phyloP scores from a whole-genome alignment of 2,113 vertebrate genomes.

The Phasianus colchicus region DNA sequence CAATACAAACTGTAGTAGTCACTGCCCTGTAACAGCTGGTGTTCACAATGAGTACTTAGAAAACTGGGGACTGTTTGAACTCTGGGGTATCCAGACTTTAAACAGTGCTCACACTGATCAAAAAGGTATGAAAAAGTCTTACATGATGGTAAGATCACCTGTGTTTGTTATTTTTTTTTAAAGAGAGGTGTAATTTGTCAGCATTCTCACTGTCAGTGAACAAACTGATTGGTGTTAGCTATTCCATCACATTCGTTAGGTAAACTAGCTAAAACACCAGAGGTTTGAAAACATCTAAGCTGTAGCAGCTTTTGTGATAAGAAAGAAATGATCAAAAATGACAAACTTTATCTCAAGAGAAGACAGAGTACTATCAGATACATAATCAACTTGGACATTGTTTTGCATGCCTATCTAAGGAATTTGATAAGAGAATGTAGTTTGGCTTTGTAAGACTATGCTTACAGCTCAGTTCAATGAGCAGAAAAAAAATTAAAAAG shows the following conservation, averaged over 20 bases:
- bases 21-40: neutral
- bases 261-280: neutral
- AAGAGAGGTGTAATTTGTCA: conserved; percentile 18
- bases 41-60: neutral
- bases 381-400: neutral
- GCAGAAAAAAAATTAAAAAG: neutral
- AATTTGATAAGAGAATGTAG: neutral
- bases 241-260: neutral
- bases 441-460: neutral
- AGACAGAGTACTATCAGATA: neutral
- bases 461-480: neutral
- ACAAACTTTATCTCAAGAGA: conserved; percentile 15
- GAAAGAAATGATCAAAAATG: conserved; percentile 18
- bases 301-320: neutral
- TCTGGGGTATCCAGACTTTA: neutral
- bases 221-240: neutral
- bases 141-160: neutral
- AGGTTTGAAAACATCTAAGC: conserved; percentile 2
- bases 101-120: neutral
- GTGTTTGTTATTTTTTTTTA: neutral
- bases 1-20: neutral
- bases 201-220: neutral
- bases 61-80: neutral
- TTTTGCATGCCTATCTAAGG: neutral
- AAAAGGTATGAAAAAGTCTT: neutral